Evolutionary conservation across 2,888 invertebrate genomes (phyloP).

Genomic region (Pelosia muscerda): DNA sequence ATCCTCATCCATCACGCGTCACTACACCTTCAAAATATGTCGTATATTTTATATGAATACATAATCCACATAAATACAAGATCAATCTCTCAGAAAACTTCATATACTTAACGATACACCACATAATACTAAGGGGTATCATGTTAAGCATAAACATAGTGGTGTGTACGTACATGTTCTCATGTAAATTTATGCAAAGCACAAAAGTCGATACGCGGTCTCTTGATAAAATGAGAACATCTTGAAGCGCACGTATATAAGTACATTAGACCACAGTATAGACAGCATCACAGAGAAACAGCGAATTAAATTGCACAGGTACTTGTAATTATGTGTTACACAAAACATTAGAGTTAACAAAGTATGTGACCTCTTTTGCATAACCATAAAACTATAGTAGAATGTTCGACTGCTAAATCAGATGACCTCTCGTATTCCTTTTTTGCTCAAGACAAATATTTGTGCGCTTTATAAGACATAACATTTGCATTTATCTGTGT

Average conservation of each 20-base stretch:
- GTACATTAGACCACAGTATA: constrained; percentile 20
- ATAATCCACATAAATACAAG: constrained; percentile 27
- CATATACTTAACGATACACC: constrained; percentile 58
- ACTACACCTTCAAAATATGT: constrained; percentile 11
- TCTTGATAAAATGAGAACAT: constrained; percentile 66
- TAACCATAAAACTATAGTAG: too few species aligned
- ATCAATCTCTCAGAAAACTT: constrained; percentile 43
- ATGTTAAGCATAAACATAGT: constrained; percentile 69
- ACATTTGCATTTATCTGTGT: too few species aligned
- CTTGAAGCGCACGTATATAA: constrained; percentile 50
- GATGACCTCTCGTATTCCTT: too few species aligned
- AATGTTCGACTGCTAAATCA: too few species aligned
- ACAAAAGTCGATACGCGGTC: constrained; percentile 79
- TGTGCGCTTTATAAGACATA: too few species aligned
- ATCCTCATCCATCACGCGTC: neutral
- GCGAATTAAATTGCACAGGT: neutral
- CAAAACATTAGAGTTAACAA: neutral
- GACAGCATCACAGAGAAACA: constrained; percentile 8
- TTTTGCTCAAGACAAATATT: too few species aligned
- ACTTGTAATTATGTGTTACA: neutral
- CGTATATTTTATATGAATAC: constrained; percentile 15
- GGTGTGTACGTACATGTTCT: constrained; percentile 64
- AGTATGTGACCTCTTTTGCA: too few species aligned
- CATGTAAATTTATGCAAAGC: constrained; percentile 85
- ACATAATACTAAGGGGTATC: constrained; percentile 61